Evolutionary conservation across 2,113 vertebrate genomes (phyloP).

Genomic region (Notiomystis cincta): DNA sequence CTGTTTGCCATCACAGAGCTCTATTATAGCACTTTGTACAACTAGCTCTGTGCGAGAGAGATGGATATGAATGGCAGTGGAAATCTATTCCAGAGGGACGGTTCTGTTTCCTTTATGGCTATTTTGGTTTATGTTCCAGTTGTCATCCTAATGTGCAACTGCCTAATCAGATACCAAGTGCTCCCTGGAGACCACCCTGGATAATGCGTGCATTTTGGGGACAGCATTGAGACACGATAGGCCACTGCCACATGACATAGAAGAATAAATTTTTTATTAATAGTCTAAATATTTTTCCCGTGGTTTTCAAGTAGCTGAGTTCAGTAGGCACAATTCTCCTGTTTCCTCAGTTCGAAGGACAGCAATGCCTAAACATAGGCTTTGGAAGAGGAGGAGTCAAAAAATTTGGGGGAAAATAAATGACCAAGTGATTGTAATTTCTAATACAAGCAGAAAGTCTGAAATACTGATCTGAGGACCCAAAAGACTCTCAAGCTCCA

Average conservation of each 20-base stretch:
- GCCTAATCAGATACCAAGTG: neutral
- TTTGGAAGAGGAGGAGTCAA: neutral
- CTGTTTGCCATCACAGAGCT: neutral
- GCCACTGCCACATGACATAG: neutral
- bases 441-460: neutral
- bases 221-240: neutral
- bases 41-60: neutral
- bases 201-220: neutral
- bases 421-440: neutral
- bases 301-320: neutral
- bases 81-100: neutral
- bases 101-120: neutral
- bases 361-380: neutral
- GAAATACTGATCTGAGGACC: neutral
- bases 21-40: neutral
- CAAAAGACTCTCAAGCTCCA: neutral
- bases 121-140: slow-evolving; percentile 2
- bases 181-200: neutral
- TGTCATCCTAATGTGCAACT: neutral
- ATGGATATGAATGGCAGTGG: neutral
- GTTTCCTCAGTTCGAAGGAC: neutral
- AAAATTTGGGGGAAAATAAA: neutral
- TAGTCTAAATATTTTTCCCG: neutral
- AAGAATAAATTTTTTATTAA: neutral
- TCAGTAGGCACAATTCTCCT: neutral